phyloP scores from a whole-genome alignment of 2,113 vertebrate species.

The Zapus hudsonius region DNA sequence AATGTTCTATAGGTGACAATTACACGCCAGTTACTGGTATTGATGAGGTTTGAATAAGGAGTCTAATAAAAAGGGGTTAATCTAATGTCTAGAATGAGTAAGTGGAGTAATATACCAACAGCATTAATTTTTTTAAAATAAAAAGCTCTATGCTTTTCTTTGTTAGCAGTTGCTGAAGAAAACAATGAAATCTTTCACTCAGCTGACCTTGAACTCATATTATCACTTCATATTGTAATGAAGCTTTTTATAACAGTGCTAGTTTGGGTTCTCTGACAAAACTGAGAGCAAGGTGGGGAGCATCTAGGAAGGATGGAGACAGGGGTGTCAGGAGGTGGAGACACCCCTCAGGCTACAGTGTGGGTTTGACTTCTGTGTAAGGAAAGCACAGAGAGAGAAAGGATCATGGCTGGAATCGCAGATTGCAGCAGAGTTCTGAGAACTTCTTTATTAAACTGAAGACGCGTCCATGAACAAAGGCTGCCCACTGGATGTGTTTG shows the following conservation, averaged over 20 bases:
- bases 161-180: neutral
- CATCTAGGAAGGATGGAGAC: neutral
- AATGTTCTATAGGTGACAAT: no score
- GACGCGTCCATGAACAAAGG: neutral
- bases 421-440: neutral
- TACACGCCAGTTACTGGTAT: no score
- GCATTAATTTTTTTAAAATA: no score
- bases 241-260: neutral
- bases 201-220: neutral
- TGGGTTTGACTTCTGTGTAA: neutral
- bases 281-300: neutral
- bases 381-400: neutral
- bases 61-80: no score
- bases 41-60: no score
- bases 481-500: neutral
- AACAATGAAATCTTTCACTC: neutral
- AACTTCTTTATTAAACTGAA: neutral
- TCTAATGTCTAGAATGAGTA: no score
- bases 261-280: neutral
- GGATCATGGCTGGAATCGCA: neutral
- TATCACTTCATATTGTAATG: neutral
- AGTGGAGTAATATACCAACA: neutral
- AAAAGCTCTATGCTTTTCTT: neutral
- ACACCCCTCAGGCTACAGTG: neutral
- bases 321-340: neutral